Evolutionary conservation across 2,888 invertebrate species (phyloP).

Genomic region (Acanthosoma haemorrhoidale): DNA sequence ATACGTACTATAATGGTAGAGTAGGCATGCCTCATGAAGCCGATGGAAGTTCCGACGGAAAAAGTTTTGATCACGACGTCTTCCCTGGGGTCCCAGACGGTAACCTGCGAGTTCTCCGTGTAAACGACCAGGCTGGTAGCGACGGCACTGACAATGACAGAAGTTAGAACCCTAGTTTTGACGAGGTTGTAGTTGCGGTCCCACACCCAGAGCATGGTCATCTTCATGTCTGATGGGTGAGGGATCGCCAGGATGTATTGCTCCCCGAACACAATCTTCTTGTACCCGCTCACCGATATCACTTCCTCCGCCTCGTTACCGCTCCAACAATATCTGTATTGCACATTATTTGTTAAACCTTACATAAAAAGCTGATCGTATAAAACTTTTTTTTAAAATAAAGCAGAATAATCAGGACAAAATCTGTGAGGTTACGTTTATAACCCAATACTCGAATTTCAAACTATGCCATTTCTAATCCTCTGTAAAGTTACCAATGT

Average conservation of each 20-base stretch:
- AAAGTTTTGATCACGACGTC: slow-evolving; percentile 10
- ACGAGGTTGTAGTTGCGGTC: neutral
- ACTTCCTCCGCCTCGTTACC: neutral
- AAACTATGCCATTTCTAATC: no score
- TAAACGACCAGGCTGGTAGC: neutral
- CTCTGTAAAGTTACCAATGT: no score
- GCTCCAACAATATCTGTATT: neutral
- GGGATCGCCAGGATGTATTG: slow-evolving; percentile 26
- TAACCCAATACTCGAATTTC: no score
- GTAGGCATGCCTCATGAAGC: slow-evolving; percentile 27
- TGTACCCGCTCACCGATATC: slow-evolving; percentile 18
- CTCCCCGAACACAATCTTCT: slow-evolving; percentile 17
- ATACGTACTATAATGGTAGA: slow-evolving; percentile 4
- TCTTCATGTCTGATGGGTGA: slow-evolving; percentile 12
- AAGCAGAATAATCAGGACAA: no score
- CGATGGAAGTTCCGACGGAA: neutral
- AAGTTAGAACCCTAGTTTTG: neutral
- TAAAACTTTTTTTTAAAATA: no score
- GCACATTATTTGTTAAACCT: neutral
- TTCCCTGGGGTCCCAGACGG: slow-evolving; percentile 28
- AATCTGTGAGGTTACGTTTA: no score
- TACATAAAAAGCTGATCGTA: no score
- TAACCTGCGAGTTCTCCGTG: slow-evolving; percentile 13
- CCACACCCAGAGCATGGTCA: slow-evolving; percentile 29
- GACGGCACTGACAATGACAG: neutral